A percentile compares a stretch with the other conserved stretches of the same genome.
phyloP scores from a whole-genome alignment of 92 coral and sea anemone genomes.

The Palythoa grandis region DNA sequence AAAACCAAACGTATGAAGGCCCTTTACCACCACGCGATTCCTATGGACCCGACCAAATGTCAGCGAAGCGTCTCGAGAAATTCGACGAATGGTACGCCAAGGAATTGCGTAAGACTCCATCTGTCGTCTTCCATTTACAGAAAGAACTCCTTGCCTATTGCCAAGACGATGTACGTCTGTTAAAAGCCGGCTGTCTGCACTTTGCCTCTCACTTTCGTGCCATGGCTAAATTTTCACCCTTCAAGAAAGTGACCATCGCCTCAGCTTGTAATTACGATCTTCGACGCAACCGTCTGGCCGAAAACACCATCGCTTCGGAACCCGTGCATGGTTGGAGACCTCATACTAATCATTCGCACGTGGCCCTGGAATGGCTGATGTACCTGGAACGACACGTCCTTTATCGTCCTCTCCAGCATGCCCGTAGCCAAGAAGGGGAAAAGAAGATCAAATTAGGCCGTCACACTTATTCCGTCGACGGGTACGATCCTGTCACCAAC shows the following conservation, averaged over 20 bases:
- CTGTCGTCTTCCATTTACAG: too few relatives aligned
- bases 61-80: too few relatives aligned
- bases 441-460: neutral
- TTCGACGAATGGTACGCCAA: too few relatives aligned
- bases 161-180: neutral
- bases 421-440: neutral
- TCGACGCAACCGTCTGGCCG: neutral
- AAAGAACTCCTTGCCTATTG: neutral
- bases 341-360: neutral
- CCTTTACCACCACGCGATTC: conserved; percentile 11
- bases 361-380: neutral
- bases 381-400: neutral
- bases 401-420: neutral
- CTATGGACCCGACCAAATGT: neutral
- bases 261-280: conserved; percentile 7
- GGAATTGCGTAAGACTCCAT: too few relatives aligned
- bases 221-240: neutral
- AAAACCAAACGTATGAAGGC: conserved; percentile 34
- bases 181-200: neutral
- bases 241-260: neutral
- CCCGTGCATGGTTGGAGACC: neutral
- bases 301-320: conserved; percentile 2
- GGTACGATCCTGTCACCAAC: neutral
- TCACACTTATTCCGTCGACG: neutral
- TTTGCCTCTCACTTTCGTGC: neutral